Base-by-base conservation (phyloP, 2,797 vertebrate genomes). In the Mormyrops boulengeri region DNA sequence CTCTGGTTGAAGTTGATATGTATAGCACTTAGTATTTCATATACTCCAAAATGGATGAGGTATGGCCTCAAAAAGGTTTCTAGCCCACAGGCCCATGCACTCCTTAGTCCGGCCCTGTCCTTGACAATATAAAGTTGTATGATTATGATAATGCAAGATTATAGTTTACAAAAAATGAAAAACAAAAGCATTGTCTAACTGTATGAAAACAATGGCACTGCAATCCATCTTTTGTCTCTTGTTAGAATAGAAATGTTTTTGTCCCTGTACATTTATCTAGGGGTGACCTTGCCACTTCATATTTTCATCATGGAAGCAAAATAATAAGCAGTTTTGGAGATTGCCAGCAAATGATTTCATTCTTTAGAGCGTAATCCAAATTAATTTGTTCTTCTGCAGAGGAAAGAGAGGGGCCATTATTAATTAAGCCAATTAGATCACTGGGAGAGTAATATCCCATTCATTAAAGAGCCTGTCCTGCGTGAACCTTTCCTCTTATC, bases 391-490 rank as follows among this genome's bases (percentile, higher is more conserved):
- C 91, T 92, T 93, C 88, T 0, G 93, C 89, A 89, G 94, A 88
- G 73, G 69, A 92, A 93, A 93, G 88, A 7, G 41, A 88, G 92
- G 90, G 82, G 55, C 57, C 89, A 88, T 95, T 94, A 95, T 95
- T 96, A 96, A 96, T 95, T 95, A 95, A 95, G 94, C 91, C 92
- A 95, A 95, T 95, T 96, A 95, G 92, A 94, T 85, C 92, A 94
- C 92, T 95, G 93, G 94, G 94, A 95, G 95, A 94, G 94, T 92
- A 95, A 94, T 95, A 95, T 93, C 91, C 88, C 92, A 90, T 92
- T 90, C 90, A 93, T 93, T 95, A 94, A 93, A 92, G 94, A 91
- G 30, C 60, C 87, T 47, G n/a, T 62, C 57, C 60, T 44, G n/a
- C 4, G 92, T 92, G 92, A 90, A 49, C 89, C 93, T 90, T 90